Conservation (phyloP, 64 coral and sea anemone species). For the Montipora efflorescens region DNA sequence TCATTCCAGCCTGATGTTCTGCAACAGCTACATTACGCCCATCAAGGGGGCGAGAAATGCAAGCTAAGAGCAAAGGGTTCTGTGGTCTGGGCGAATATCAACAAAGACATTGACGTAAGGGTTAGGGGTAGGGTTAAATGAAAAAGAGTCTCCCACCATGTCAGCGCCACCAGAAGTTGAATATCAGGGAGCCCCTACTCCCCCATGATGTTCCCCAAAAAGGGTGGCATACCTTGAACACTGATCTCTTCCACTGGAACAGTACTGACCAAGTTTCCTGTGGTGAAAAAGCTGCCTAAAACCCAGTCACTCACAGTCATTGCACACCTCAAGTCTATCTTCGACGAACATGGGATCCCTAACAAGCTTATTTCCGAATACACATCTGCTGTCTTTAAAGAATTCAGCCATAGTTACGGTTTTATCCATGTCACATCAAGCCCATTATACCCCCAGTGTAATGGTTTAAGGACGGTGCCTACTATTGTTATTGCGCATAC, state of each 20-base stretch:
- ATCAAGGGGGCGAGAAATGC: no score
- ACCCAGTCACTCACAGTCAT: background rate
- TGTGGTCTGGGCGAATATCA: no score
- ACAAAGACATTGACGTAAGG: no score
- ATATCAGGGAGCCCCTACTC: no score
- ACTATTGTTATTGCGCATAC: no score
- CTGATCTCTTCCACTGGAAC: conserved; percentile 63
- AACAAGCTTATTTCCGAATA: background rate
- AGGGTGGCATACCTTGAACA: conserved; percentile 53
- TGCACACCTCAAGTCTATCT: conserved; percentile 25
- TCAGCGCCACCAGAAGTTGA: background rate
- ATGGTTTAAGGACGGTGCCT: conserved; percentile 37
- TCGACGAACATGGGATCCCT: conserved; percentile 26
- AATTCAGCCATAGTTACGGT: no score
- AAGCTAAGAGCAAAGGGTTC: no score
- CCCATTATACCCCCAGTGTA: conserved; percentile 16
- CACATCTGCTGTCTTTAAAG: background rate
- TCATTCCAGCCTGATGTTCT: conserved; percentile 34
- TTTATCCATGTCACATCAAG: no score
- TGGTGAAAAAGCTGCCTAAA: conserved; percentile 9
- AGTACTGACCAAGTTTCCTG: conserved; percentile 46
- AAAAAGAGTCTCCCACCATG: conserved; percentile 3
- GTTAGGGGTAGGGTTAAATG: no score
- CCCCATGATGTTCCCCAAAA: no score
- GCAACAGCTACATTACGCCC: background rate